phyloP scores from a whole-genome alignment of 2,797 vertebrate genomes.

The Pterois miles region DNA sequence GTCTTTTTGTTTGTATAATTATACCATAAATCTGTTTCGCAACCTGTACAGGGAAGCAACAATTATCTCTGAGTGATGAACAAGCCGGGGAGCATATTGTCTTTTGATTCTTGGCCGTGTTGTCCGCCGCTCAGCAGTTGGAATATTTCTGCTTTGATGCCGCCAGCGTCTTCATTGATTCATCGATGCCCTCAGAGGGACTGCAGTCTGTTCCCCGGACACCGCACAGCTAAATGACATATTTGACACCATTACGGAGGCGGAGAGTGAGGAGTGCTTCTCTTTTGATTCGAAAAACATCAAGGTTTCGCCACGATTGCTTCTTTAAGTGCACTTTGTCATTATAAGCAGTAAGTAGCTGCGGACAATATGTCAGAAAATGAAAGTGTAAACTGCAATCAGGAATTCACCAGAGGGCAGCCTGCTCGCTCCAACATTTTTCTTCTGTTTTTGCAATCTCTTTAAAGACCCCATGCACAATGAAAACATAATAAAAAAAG shows the following conservation, averaged over 20 bases:
- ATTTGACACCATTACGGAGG: conserved; percentile 18
- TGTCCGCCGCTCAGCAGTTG: conserved; percentile 16
- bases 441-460: background rate
- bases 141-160: conserved; percentile 48
- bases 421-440: background rate
- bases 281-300: conserved; percentile 17
- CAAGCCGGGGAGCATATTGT: conserved; percentile 47
- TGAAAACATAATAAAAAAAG: conserved; percentile 7
- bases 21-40: conserved; percentile 43
- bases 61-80: conserved; percentile 59
- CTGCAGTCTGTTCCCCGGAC: background rate
- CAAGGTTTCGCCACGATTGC: background rate
- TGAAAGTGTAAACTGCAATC: conserved; percentile 2
- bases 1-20: conserved; percentile 38
- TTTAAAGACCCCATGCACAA: conserved; percentile 2
- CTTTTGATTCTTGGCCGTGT: conserved; percentile 45
- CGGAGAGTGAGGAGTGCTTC: background rate
- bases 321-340: conserved; percentile 2
- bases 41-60: conserved; percentile 36
- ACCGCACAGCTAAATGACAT: conserved; percentile 6
- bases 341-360: background rate
- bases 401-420: background rate
- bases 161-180: conserved; percentile 32
- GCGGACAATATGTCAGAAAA: background rate
- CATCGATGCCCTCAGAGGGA: background rate